A percentile compares a stretch with the other conserved stretches of the same genome.
Evolutionary conservation across 2,888 invertebrate genomes (phyloP).

Genomic region (Acrocera orbiculus): DNA sequence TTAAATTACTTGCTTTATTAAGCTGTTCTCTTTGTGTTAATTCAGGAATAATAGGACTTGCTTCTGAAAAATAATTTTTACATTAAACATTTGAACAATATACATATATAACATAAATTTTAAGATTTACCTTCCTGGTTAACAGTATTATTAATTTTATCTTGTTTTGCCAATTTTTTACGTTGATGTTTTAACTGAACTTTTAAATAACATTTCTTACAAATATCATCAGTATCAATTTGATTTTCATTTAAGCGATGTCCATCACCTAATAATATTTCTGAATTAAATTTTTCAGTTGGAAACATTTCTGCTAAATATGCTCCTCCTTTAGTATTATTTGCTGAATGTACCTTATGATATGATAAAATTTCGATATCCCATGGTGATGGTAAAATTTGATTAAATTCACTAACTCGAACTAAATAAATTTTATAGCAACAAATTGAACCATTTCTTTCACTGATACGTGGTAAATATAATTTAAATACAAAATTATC

Average conservation of each 20-base stretch:
- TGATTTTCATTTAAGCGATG: conserved; percentile 20
- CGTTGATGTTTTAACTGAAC: no score
- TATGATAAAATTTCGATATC: conserved; percentile 54
- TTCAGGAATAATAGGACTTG: conserved; percentile 11
- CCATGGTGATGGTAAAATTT: conserved; percentile 48
- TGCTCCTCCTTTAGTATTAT: conserved; percentile 45
- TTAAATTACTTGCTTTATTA: conserved; percentile 20
- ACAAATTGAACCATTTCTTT: conserved; percentile 74
- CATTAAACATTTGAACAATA: neutral
- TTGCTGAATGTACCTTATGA: conserved; percentile 48
- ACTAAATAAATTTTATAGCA: conserved; percentile 71
- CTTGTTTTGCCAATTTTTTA: conserved; percentile 9
- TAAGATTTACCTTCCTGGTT: conserved; percentile 11
- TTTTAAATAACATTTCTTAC: conserved; percentile 22
- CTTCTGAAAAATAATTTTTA: conserved; percentile 4
- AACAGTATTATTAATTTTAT: conserved; percentile 10
- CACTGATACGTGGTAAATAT: conserved; percentile 56
- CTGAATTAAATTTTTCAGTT: conserved; percentile 43
- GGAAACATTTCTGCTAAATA: conserved; percentile 76
- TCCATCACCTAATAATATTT: conserved; percentile 58
- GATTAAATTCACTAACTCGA: conserved; percentile 40
- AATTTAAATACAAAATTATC: conserved; percentile 58
- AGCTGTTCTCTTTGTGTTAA: conserved; percentile 20
- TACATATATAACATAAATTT: neutral
- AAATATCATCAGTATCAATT: conserved; percentile 20